Evolutionary conservation across 2,113 vertebrate genomes (phyloP).

Genomic region (Brienomyrus longianalis): DNA sequence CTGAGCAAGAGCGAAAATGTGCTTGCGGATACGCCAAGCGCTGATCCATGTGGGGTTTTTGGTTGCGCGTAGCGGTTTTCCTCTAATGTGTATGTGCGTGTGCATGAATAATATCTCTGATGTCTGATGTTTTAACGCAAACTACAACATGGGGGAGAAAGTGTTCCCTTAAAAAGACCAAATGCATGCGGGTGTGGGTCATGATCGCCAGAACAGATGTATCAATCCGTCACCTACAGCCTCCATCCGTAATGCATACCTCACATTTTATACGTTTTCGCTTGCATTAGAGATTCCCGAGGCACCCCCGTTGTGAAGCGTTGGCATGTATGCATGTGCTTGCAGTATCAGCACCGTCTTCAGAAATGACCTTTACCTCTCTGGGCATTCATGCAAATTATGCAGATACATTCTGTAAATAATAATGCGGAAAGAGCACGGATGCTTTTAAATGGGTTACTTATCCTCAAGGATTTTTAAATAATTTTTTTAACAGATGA

Average conservation of each 20-base stretch:
- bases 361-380: conserved; percentile 1
- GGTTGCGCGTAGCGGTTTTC: neutral
- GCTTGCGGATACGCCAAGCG: neutral
- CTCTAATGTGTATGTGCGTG: neutral
- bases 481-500: neutral
- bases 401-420: neutral
- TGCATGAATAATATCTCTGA: neutral
- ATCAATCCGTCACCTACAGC: neutral
- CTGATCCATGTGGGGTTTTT: neutral
- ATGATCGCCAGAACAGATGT: neutral
- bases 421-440: neutral
- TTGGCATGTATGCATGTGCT: neutral
- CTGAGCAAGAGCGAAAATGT: neutral
- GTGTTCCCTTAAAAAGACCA: neutral
- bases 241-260: neutral
- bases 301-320: neutral
- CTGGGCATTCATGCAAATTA: neutral
- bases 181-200: neutral
- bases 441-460: neutral
- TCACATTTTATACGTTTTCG: neutral
- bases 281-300: neutral
- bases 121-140: neutral
- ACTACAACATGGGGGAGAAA: neutral
- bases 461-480: neutral
- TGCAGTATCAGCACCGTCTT: neutral